A percentile compares a stretch with the other conserved stretches of the same genome.
These are phyloP conservation scores for Megalops atlanticus DNA, from an alignment of 2,113 vertebrate genomes.

Conservation along the genomic window DNA sequence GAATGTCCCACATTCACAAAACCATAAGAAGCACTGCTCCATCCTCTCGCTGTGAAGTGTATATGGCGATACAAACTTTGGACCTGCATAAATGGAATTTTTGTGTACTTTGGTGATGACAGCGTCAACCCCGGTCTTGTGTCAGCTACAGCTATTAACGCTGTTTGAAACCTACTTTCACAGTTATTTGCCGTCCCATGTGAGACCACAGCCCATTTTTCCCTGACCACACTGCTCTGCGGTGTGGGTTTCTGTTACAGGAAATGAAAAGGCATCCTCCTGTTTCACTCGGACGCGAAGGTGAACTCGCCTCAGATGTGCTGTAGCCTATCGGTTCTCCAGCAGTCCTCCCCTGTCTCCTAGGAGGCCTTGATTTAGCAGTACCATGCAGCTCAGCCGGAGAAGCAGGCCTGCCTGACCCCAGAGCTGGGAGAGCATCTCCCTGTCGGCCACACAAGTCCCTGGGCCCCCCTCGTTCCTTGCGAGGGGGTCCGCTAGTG, in stretches of 20 bases:
- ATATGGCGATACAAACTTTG: not conserved
- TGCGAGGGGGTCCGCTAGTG: constrained; percentile 50
- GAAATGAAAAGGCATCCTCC: not conserved
- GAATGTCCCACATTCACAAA: not conserved
- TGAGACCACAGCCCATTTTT: not conserved
- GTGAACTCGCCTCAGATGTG: too few relatives aligned
- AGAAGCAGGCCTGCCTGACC: not conserved
- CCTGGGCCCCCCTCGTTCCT: not conserved
- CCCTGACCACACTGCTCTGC: not conserved
- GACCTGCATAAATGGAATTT: not conserved
- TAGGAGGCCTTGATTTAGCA: not conserved
- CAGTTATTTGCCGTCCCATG: not conserved
- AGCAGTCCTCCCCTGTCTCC: not conserved
- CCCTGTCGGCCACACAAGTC: not conserved
- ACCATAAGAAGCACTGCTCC: not conserved
- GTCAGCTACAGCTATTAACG: not conserved
- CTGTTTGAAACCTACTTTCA: not conserved
- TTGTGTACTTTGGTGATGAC: not conserved
- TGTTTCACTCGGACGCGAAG: not conserved
- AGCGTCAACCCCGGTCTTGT: not conserved
- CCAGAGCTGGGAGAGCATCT: not conserved
- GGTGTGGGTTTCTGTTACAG: not conserved
- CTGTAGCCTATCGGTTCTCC: not conserved
- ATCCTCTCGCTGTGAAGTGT: not conserved
- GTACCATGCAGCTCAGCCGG: not conserved